These are phyloP conservation scores for Aporrectodea caliginosa DNA, from an alignment of 1,140 invertebrate species.

Conservation along the genomic window DNA sequence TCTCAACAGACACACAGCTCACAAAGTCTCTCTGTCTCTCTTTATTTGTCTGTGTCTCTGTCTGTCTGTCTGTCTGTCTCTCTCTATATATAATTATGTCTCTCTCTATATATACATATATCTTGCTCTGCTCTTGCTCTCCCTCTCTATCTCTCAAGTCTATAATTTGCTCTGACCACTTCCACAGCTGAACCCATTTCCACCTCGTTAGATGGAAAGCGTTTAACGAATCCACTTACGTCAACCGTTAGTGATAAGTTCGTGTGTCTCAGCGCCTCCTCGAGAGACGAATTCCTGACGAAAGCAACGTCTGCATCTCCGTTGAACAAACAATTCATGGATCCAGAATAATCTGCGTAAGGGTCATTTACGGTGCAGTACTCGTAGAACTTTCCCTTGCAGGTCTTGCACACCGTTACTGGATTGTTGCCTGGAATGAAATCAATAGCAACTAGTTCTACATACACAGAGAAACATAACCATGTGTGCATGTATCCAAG, in stretches of 20 bases:
- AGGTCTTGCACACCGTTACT: constrained; percentile 76
- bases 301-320: constrained; percentile 77
- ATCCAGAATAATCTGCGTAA: constrained; percentile 82
- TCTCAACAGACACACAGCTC: too few species aligned
- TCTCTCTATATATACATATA: too few species aligned
- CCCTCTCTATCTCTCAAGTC: neutral
- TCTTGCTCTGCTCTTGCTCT: neutral
- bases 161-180: neutral
- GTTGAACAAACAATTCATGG: constrained; percentile 72
- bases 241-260: constrained; percentile 10
- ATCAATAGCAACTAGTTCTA: too few species aligned
- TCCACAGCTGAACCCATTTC: neutral
- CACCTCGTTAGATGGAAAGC: neutral
- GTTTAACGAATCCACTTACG: neutral
- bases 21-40: too few species aligned
- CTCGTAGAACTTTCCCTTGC: constrained; percentile 62
- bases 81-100: too few species aligned
- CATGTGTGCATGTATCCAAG: too few species aligned
- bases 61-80: too few species aligned
- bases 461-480: too few species aligned
- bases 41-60: too few species aligned
- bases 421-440: constrained; percentile 72
- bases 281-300: constrained; percentile 66
- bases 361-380: constrained; percentile 83
- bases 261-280: constrained; percentile 15